Evolutionary conservation across 1,140 invertebrate species (phyloP), one percentile per base, ranked within the genome.

Genomic region (Aphelinus certus): DNA sequence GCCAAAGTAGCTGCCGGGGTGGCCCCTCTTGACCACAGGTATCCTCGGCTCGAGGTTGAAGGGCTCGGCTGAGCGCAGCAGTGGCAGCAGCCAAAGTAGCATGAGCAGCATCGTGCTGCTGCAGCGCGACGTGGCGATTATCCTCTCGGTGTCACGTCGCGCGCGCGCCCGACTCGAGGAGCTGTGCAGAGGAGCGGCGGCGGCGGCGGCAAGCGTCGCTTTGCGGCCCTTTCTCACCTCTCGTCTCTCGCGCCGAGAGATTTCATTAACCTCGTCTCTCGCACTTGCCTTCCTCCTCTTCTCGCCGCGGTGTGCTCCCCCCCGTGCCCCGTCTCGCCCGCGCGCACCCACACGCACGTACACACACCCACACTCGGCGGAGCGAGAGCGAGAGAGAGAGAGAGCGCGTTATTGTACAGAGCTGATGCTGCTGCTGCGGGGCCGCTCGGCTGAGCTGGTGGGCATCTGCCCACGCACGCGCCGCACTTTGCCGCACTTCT

Each of bases 31-130:
- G 80, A 96, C 91, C 81, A 96, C 89, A 82, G 95, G 94, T 87
- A 96, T 92, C 84, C 93, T 90, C 64, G 93, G 89, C 85, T 97
- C 95, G 80, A 97, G 89, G 89, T 97, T 97, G 87, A 96, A 96
- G 42, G 77, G 60, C 9, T 10, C 7, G 45, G 53, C 62, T 47
- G 49, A 9, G 48, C 3, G 48, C 49, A 53, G 42, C 61, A 63
- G 42, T 7, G 6, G 7, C 64, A 63, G 43, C 61, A 63, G 61
- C 4, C 3, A 9, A 42, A 60, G 9, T 60, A 60, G 58, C 61
- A 26, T 26, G 26, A 26, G 26, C 26, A 26, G 0, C 26, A 26
- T 26, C 26, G 26, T 26, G 26, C 26, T 26, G 26, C 26, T 26
- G 26, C 26, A 26, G 26, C 26, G 26, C 26, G 26, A 26, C 26